A percentile compares a stretch with the other conserved stretches of the same genome.
Evolutionary conservation across 2,797 vertebrate species (phyloP).

Genomic region (Microcaecilia unicolor): DNA sequence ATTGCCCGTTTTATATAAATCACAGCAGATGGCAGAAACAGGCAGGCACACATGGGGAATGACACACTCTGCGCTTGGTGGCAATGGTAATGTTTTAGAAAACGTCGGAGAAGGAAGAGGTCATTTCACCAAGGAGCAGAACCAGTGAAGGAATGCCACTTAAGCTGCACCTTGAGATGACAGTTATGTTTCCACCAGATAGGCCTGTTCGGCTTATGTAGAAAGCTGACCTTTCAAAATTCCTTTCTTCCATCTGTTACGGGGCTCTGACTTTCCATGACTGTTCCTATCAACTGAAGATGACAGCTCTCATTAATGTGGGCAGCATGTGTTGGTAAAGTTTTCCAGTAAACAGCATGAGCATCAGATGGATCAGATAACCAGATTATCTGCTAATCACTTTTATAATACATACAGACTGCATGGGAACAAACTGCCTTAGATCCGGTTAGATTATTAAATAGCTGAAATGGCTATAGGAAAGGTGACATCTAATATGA

Average conservation of each 20-base stretch:
- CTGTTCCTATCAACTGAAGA: slow-evolving; percentile 10
- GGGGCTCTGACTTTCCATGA: slow-evolving; percentile 26
- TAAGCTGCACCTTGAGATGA: slow-evolving; percentile 18
- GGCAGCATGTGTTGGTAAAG: accelerated
- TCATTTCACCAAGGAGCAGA: slow-evolving; percentile 1
- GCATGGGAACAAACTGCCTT: no score
- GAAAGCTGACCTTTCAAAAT: neutral
- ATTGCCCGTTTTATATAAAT: slow-evolving; percentile 59
- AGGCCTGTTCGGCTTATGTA: no score
- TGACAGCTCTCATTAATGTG: neutral
- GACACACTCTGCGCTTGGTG: slow-evolving; percentile 57
- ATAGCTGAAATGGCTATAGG: no score
- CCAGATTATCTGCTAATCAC: neutral
- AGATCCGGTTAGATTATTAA: no score
- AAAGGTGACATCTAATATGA: no score
- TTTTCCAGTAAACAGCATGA: neutral
- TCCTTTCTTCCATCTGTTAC: slow-evolving; percentile 26
- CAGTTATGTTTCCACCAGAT: slow-evolving; percentile 8
- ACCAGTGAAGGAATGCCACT: slow-evolving; percentile 1
- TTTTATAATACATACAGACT: no score
- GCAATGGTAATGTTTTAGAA: slow-evolving; percentile 43
- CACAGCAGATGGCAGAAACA: slow-evolving; percentile 83
- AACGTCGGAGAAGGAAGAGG: slow-evolving; percentile 34
- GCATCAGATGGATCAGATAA: accelerated
- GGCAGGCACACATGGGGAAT: slow-evolving; percentile 68